Evolutionary conservation across 2,797 vertebrate species (phyloP).

Genomic region (Botia almorhae): DNA sequence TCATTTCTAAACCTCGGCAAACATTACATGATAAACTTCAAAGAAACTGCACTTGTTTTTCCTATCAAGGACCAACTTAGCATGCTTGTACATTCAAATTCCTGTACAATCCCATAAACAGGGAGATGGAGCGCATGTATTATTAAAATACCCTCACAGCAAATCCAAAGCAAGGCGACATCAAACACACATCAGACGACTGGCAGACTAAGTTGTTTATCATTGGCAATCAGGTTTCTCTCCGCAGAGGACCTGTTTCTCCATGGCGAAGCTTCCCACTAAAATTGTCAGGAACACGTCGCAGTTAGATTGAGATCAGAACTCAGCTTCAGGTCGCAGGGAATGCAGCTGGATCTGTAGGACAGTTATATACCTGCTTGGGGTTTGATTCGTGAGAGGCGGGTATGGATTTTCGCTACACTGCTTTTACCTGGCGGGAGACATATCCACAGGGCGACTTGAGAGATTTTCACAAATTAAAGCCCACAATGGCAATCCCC

Average conservation of each 20-base stretch:
- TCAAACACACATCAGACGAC: constrained; percentile 59
- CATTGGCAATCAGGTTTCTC: constrained; percentile 57
- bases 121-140: constrained; percentile 53
- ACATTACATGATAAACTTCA: constrained; percentile 28
- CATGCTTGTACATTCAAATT: constrained; percentile 27
- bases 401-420: constrained; percentile 86
- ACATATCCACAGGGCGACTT: constrained; percentile 1
- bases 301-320: constrained; percentile 50
- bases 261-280: constrained; percentile 17
- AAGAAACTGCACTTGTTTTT: constrained; percentile 15
- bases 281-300: constrained; percentile 38
- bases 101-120: constrained; percentile 43
- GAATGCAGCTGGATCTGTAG: constrained; percentile 16
- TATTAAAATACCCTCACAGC: constrained; percentile 58
- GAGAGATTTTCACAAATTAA: constrained; percentile 42
- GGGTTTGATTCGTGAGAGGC: constrained; percentile 71
- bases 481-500: constrained; percentile 22
- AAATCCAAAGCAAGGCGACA: constrained; percentile 55
- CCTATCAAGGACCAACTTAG: constrained; percentile 26
- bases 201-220: constrained; percentile 62
- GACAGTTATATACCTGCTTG: constrained; percentile 1
- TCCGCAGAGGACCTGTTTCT: constrained; percentile 45
- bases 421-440: constrained; percentile 73
- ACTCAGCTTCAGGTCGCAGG: constrained; percentile 18
- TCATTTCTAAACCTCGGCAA: constrained; percentile 24